Conservation (phyloP, 2,888 invertebrate genomes). For the Ecliptopera silaceata region DNA sequence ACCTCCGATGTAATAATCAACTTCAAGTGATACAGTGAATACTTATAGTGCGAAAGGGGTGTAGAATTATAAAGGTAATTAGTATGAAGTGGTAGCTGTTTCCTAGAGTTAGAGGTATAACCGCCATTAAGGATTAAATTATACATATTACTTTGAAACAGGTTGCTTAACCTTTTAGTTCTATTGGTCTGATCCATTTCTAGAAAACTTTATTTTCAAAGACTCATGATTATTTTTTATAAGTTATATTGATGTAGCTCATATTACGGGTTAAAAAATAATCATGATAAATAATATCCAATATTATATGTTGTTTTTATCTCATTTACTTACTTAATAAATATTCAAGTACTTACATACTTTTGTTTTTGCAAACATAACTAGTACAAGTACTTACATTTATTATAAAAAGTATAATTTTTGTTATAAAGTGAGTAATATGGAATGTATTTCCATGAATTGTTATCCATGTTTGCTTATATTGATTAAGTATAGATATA, state of each 20-base stretch:
- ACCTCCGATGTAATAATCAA: conserved; percentile 16
- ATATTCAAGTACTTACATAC: too few species aligned
- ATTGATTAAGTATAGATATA: conserved; percentile 28
- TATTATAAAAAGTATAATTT: neutral
- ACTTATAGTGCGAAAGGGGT: conserved; percentile 48
- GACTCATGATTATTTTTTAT: too few species aligned
- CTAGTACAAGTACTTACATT: neutral
- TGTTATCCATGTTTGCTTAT: conserved; percentile 34
- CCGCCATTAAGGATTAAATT: conserved; percentile 19
- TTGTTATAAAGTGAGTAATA: too few species aligned
- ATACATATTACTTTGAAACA: conserved; percentile 9
- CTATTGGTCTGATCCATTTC: neutral
- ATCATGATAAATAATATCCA: too few species aligned
- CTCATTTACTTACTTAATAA: too few species aligned
- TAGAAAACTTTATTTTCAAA: neutral
- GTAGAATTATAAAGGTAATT: conserved; percentile 47
- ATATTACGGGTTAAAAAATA: too few species aligned
- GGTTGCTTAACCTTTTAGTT: neutral
- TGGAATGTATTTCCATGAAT: conserved; percentile 41
- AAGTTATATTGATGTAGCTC: too few species aligned
- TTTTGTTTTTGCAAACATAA: too few species aligned
- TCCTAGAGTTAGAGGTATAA: conserved; percentile 36
- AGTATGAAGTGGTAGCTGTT: conserved; percentile 44
- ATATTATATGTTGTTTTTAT: too few species aligned
- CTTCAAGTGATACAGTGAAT: conserved; percentile 24